Evolutionary conservation across 2,797 vertebrate genomes (phyloP), one percentile per base, ranked within the genome.

Genomic region (Heteromormyrus szaboi): DNA sequence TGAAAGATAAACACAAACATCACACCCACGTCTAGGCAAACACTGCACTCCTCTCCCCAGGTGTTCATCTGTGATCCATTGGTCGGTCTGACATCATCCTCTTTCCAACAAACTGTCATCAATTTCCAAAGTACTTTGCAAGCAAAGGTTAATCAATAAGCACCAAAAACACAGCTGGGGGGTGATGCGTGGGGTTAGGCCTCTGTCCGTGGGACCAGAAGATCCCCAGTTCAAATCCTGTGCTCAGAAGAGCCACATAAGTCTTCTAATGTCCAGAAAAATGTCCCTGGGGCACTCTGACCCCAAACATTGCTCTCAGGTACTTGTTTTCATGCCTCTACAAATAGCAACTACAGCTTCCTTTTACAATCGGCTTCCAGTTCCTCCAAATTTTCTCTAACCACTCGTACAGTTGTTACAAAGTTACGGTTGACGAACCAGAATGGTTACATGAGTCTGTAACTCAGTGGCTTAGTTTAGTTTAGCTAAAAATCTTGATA

Each of bases 1-100:
- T 41, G 76, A 19, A 44, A n/a, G 76, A 81, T 81, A 81, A 81
- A 81, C 76, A 44, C 76, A 81, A 81, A 81, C 41, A 46, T 81
- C 76, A 81, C 76, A 81, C 41, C 76, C 76, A 81, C 76, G 14
- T 37, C 19, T 2, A 81, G 76, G 76, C 76, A 81, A 81, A 81
- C 76, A 81, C 7, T n/a, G 17, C 65, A 2, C 65, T 17, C 12
- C 29, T 37, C 33, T 6, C 76, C 41, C 19, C 76, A 5, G 37
- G 19, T 81, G 76, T 44, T 17, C 76, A 19, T 81, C 41, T 5
- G 6, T 9, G 37, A 79, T 79, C 17, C 29, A 17, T 72, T 1
- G 29, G 12, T 37, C 41, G 76, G 37, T 79, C 72, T 79, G 41
- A n/a, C 19, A 44, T 22, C 19, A n/a, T 46, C 41, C 76, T 19